These are phyloP conservation scores for Lota lota DNA, from an alignment of 2,113 vertebrate species.

Conservation along the genomic window DNA sequence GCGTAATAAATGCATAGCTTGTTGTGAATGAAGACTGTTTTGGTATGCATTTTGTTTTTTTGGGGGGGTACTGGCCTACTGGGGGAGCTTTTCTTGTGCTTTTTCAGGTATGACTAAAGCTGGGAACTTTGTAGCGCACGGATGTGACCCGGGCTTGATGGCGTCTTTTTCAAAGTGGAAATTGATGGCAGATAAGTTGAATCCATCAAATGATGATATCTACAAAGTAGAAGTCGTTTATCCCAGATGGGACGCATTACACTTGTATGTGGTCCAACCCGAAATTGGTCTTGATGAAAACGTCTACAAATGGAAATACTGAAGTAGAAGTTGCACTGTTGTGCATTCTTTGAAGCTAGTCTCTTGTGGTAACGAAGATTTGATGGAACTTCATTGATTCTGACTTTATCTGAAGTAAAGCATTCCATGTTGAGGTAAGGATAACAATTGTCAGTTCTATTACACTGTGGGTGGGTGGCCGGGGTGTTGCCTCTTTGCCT, in stretches of 20 bases:
- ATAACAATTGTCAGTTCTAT: conserved; percentile 60
- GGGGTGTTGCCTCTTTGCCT: conserved; percentile 58
- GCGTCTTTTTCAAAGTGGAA: conserved; percentile 73
- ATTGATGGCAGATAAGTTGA: conserved; percentile 74
- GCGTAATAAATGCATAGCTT: conserved; percentile 80
- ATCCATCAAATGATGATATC: conserved; percentile 58
- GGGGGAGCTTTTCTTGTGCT: conserved; percentile 77
- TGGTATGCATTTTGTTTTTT: conserved; percentile 79
- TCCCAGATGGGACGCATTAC: conserved; percentile 19
- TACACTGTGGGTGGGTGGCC: conserved; percentile 49
- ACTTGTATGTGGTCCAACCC: conserved; percentile 37
- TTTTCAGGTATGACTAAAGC: conserved; percentile 79
- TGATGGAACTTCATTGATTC: conserved; percentile 52
- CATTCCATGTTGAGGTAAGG: conserved; percentile 54
- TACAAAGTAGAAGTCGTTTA: conserved; percentile 39
- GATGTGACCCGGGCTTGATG: conserved; percentile 72
- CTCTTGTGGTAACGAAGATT: conserved; percentile 59
- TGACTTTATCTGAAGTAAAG: conserved; percentile 63
- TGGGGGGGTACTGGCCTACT: conserved; percentile 43
- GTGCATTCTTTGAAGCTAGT: conserved; percentile 48
- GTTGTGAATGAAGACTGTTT: conserved; percentile 72
- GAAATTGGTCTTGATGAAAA: conserved; percentile 22
- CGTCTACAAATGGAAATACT: conserved; percentile 35
- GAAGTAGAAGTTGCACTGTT: conserved; percentile 45
- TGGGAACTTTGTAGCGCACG: conserved; percentile 72